Percentiles rank a stretch among this genome's conserved stretches.
phyloP scores from a whole-genome alignment of 2,113 vertebrate genomes.

The Tringa solitaria region DNA sequence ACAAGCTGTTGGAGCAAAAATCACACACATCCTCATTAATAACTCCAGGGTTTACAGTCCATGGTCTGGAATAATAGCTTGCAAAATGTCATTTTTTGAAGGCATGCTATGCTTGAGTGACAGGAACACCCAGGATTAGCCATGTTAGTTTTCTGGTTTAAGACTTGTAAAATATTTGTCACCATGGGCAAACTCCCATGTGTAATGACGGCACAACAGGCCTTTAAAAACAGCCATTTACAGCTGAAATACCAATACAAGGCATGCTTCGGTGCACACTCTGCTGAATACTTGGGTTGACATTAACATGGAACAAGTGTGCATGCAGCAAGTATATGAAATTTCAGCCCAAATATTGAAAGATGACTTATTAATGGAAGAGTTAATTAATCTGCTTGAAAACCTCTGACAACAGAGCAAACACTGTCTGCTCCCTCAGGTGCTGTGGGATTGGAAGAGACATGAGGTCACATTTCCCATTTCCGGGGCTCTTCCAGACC shows the following conservation, averaged over 20 bases:
- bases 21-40: neutral
- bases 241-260: neutral
- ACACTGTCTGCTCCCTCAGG: neutral
- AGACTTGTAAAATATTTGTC: constrained; percentile 17
- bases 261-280: neutral
- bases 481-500: neutral
- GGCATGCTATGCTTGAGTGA: neutral
- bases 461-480: neutral
- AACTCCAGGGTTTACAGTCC: neutral
- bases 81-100: constrained; percentile 1
- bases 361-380: neutral
- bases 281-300: neutral
- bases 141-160: neutral
- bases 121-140: neutral
- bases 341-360: neutral
- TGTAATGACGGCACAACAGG: neutral
- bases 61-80: neutral
- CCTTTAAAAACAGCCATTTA: neutral
- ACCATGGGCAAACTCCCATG: neutral
- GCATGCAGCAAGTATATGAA: neutral
- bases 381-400: neutral
- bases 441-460: neutral
- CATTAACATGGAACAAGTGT: neutral
- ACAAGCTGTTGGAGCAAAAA: neutral
- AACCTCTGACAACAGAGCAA: neutral